Evolutionary conservation across 2,113 vertebrate genomes (phyloP).

Genomic region (Cinclus mexicanus): DNA sequence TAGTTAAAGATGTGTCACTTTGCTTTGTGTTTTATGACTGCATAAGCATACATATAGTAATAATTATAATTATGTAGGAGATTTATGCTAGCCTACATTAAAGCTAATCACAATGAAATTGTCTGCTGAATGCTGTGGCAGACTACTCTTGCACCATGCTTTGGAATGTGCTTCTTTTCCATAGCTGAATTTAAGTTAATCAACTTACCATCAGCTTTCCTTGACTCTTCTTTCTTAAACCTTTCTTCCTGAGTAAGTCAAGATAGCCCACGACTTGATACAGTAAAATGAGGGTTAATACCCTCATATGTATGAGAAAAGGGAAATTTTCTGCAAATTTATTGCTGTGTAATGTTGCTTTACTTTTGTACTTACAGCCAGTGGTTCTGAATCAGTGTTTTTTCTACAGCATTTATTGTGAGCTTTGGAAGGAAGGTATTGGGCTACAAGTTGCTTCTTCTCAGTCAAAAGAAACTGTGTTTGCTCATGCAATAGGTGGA

Average conservation of each 20-base stretch:
- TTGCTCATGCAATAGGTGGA: background rate
- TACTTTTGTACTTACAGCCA: background rate
- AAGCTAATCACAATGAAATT: background rate
- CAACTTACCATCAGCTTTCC: background rate
- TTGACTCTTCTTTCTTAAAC: background rate
- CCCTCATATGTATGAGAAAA: background rate
- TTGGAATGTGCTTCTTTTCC: constrained; percentile 6
- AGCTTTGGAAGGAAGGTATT: background rate
- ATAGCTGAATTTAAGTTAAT: background rate
- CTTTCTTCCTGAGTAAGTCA: background rate
- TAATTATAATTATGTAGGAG: constrained; percentile 17
- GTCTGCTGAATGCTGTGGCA: background rate
- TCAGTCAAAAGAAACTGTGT: background rate
- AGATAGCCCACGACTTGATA: background rate
- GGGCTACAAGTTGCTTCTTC: background rate
- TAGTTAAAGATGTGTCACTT: constrained; percentile 15
- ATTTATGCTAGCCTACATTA: background rate
- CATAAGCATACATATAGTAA: background rate
- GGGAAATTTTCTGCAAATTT: background rate
- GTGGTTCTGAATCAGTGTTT: background rate
- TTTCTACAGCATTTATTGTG: background rate
- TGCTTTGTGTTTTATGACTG: constrained; percentile 31
- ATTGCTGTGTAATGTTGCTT: background rate
- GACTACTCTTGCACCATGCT: background rate
- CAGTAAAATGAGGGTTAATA: background rate